Evolutionary conservation across 2,113 vertebrate species (phyloP).

Genomic region (Burhinus bistriatus): DNA sequence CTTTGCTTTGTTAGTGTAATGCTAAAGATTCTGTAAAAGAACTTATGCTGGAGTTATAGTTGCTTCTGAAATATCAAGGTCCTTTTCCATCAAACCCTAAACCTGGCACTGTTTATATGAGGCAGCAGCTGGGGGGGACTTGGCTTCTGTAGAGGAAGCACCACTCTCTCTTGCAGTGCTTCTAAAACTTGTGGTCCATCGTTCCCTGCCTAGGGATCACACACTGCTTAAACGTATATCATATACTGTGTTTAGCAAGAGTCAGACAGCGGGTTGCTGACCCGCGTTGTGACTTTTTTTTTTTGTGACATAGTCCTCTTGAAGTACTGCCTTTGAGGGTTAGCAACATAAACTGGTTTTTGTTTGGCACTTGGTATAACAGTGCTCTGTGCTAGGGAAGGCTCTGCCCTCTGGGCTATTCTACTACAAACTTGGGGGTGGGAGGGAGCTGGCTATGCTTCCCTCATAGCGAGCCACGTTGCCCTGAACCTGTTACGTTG

Average conservation of each 20-base stretch:
- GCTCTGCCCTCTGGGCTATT: background rate
- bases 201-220: background rate
- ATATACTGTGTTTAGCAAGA: background rate
- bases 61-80: background rate
- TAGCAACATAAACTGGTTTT: background rate
- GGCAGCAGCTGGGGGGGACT: too few species aligned
- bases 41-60: background rate
- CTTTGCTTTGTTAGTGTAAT: background rate
- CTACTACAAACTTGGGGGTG: fast-evolving
- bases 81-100: background rate
- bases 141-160: background rate
- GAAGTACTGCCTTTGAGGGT: background rate
- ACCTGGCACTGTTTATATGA: background rate
- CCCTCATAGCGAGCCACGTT: fast-evolving
- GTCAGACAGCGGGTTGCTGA: background rate
- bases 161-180: fast-evolving
- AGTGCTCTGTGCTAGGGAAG: background rate
- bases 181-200: fast-evolving
- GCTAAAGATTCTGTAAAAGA: background rate
- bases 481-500: background rate
- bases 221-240: fast-evolving
- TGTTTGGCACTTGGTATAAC: too few species aligned
- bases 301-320: background rate
- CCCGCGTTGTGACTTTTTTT: background rate
- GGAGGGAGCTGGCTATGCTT: background rate